Conservation (phyloP, 1,140 invertebrate genomes). For the Eueides isabella region DNA sequence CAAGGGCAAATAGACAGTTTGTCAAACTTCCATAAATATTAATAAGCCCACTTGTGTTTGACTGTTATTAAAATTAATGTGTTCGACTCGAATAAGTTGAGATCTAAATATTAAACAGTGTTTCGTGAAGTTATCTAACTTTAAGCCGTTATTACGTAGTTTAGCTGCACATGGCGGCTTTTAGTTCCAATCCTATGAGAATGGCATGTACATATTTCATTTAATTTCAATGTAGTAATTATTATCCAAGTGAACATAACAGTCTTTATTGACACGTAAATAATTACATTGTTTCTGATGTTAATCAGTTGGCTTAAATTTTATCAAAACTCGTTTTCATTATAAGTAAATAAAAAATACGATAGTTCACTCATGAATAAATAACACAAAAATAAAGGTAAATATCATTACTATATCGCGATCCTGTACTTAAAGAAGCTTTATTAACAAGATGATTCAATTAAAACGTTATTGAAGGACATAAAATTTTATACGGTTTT, state of each 20-base stretch:
- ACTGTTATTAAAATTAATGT: constrained; percentile 69
- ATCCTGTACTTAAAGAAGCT: constrained; percentile 5
- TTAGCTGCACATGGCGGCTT: background rate
- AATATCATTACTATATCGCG: no score
- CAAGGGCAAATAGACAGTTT: constrained; percentile 41
- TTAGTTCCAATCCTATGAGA: background rate
- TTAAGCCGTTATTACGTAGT: background rate
- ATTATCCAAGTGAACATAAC: no score
- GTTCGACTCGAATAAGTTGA: constrained; percentile 41
- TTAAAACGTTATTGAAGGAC: constrained; percentile 14
- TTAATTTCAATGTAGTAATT: no score
- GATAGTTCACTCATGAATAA: no score
- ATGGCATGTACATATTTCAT: no score
- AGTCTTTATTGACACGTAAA: no score
- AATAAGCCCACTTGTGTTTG: constrained; percentile 58
- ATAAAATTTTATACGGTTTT: constrained; percentile 54
- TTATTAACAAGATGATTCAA: constrained; percentile 15
- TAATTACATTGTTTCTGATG: no score
- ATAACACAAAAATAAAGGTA: no score
- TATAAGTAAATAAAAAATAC: no score
- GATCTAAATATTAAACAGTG: constrained; percentile 24
- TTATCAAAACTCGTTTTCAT: no score
- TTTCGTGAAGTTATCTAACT: background rate
- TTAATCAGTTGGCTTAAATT: no score
- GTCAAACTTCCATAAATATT: constrained; percentile 67